Evolutionary conservation across 1,140 invertebrate genomes (phyloP), one percentile per base, ranked within the genome.

Genomic region (Cyclina sinensis): DNA sequence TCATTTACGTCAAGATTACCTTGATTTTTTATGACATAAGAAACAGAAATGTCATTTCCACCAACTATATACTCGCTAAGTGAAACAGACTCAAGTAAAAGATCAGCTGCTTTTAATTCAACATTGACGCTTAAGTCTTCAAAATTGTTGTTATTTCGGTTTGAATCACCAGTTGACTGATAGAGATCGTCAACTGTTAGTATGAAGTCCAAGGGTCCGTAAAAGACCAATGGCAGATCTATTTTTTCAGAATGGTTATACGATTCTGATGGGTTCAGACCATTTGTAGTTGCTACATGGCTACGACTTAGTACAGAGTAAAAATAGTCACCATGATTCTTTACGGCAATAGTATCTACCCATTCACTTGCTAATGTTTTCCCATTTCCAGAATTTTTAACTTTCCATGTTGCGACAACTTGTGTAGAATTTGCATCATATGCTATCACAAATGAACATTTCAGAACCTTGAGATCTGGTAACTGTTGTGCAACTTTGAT

Each of bases 361-460:
- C 78, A 80, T 7, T 27, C 14, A 1, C 24, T 32, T 57, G 14
- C 12, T 39, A 57, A 21, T 11, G 78, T 80, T 14, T 80, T 81
- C 39, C 80, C 79, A 21, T 39, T 32, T 18, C 80, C 80, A 68
- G 48, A 21, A 39, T 83, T 83, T 32, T 27, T 14, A 11, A 83
- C 62, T 0, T 21, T 27, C 37, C 32, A 65, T 39, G 27, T 14
- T 1, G 24, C 80, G 35, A 68, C 21, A 2, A 83, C 0, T 12
- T 21, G 30, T 83, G 43, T 14, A 43, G 43, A 14, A 7, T 43
- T 7, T n/a, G 9, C 9, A n/a, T 46, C 62, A 43, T 46, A 30
- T 11, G n/a, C n/a, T n/a, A n/a, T n/a, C n/a, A 46, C 24, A 68
- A 24, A 14, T 30, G 35, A 35, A 32, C 68, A 68, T 16, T 39